These are phyloP conservation scores for Gnatocerus cornutus DNA, from an alignment of 2,888 invertebrate genomes.

Conservation along the genomic window DNA sequence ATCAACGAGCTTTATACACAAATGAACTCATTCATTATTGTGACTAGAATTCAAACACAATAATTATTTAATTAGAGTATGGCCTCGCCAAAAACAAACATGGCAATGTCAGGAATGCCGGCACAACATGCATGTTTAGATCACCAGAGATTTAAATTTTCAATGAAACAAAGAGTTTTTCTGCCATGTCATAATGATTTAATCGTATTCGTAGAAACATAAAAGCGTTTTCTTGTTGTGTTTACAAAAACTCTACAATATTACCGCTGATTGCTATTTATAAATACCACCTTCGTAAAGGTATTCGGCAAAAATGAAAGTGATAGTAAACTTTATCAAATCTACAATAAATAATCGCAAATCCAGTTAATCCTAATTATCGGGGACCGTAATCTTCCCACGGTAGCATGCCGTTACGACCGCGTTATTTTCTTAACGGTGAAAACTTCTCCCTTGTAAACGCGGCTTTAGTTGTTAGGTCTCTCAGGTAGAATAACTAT, in stretches of 20 bases:
- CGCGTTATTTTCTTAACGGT: neutral
- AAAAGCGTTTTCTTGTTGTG: constrained; percentile 17
- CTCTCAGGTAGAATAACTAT: constrained; percentile 28
- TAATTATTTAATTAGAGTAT: constrained; percentile 14
- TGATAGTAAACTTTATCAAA: neutral
- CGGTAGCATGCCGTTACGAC: too few species aligned
- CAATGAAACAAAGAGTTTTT: neutral
- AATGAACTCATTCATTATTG: constrained; percentile 4
- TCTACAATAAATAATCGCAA: neutral
- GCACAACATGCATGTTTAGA: neutral
- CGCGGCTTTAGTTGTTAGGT: constrained; percentile 3
- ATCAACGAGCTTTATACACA: neutral
- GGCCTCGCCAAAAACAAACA: constrained; percentile 1
- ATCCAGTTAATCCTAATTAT: constrained; percentile 1
- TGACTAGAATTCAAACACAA: neutral
- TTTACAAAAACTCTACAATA: neutral
- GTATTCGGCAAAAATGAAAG: too few species aligned
- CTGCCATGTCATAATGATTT: neutral
- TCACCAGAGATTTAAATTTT: neutral
- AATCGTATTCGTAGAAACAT: neutral
- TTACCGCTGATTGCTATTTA: neutral
- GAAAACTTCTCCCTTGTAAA: constrained; percentile 11
- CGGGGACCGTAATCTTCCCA: constrained; percentile 4
- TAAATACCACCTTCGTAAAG: too few species aligned
- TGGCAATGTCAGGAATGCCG: neutral